Conservation (phyloP, 2,888 invertebrate genomes). For the Drosophila paramelanica region DNA sequence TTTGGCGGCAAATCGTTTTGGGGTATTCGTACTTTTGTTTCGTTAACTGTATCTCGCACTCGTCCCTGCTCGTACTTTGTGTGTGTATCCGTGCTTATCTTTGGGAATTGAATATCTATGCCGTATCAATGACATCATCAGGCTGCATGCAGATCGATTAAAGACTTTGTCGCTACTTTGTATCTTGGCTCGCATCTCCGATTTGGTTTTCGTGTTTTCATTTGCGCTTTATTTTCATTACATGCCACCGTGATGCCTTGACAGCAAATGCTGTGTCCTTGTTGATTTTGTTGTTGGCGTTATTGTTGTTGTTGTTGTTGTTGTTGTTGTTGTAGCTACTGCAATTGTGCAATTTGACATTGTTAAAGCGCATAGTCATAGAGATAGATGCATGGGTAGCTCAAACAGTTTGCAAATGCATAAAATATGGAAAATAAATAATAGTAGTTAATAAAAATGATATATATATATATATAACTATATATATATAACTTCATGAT, state of each 20-base stretch:
- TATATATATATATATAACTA: too few relatives aligned
- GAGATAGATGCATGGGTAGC: conserved; percentile 5
- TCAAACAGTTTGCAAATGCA: conserved; percentile 7
- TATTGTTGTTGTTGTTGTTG: conserved; percentile 12
- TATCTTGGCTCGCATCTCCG: conserved; percentile 20
- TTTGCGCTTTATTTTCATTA: conserved; percentile 28
- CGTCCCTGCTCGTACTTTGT: background rate
- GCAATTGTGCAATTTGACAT: conserved; percentile 63
- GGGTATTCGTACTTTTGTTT: background rate
- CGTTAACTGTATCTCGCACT: background rate
- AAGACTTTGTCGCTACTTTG: conserved; percentile 14
- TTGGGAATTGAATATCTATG: conserved; percentile 26
- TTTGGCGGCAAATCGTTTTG: background rate
- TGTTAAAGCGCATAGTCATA: conserved; percentile 53
- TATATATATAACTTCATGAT: too few relatives aligned
- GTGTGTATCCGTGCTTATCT: conserved; percentile 2
- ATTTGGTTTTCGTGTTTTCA: conserved; percentile 12
- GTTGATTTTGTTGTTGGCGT: conserved; percentile 28
- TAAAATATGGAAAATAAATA: background rate
- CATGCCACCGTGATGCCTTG: conserved; percentile 45
- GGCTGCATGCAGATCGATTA: conserved; percentile 19
- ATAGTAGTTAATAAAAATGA: too few relatives aligned
- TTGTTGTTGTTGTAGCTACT: conserved; percentile 27
- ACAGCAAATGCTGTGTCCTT: conserved; percentile 51
- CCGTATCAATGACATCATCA: conserved; percentile 26